phyloP scores from a whole-genome alignment of 1,140 invertebrate genomes.

The Lutraria rhynchaena region DNA sequence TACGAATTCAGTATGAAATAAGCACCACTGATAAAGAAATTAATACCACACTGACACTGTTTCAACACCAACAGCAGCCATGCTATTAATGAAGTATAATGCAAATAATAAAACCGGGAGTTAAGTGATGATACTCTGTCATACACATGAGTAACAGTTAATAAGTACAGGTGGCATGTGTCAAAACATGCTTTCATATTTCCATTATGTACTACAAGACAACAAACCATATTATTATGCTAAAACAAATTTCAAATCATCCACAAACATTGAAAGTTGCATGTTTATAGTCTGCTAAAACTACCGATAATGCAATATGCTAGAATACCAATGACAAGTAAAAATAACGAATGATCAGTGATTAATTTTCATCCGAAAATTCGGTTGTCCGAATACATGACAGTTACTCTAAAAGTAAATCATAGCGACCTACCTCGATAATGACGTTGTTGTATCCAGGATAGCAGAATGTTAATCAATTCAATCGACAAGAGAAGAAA shows the following conservation, averaged over 20 bases:
- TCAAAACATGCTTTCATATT: too few species aligned
- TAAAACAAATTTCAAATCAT: neutral
- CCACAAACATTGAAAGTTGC: neutral
- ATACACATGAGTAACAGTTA: too few species aligned
- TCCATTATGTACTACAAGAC: too few species aligned
- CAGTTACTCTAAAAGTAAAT: neutral
- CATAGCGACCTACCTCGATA: conserved; percentile 23
- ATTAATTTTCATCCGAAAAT: neutral
- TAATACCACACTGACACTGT: too few species aligned
- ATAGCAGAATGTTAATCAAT: conserved; percentile 1
- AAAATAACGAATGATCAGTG: neutral
- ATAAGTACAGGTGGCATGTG: too few species aligned
- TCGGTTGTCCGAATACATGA: neutral
- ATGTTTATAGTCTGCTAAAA: neutral
- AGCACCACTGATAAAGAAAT: too few species aligned
- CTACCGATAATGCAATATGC: neutral
- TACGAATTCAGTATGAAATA: too few species aligned
- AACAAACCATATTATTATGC: neutral
- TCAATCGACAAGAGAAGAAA: too few species aligned
- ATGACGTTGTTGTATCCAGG: conserved; percentile 29
- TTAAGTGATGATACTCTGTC: too few species aligned
- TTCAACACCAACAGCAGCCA: too few species aligned
- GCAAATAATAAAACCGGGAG: too few species aligned
- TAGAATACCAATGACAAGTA: neutral
- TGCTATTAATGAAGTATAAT: too few species aligned